These are phyloP conservation scores for Acromyrmex heyeri DNA, from an alignment of 1,140 invertebrate species.

Conservation along the genomic window DNA sequence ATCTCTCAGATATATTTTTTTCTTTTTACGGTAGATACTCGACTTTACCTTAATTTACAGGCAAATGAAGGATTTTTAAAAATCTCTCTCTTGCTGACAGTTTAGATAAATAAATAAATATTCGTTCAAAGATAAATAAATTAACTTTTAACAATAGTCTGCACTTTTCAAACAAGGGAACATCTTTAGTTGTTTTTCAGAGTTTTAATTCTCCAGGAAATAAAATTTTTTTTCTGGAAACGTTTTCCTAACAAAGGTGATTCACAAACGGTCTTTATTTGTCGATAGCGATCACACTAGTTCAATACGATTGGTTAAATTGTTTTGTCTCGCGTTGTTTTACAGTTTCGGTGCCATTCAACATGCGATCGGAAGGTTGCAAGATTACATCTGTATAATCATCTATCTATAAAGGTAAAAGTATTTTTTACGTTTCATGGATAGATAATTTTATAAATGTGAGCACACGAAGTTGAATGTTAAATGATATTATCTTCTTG, in stretches of 20 bases:
- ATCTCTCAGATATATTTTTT: slow-evolving; percentile 26
- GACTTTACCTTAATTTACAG: neutral
- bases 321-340: neutral
- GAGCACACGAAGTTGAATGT: neutral
- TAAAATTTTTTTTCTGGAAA: neutral
- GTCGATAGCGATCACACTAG: slow-evolving; percentile 7
- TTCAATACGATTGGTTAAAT: neutral
- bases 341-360: neutral
- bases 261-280: slow-evolving; percentile 1
- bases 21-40: neutral
- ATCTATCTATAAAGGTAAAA: too few relatives aligned
- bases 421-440: neutral
- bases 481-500: neutral
- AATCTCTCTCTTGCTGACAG: neutral
- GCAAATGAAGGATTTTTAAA: neutral
- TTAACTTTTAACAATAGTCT: slow-evolving; percentile 13
- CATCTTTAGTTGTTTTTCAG: neutral
- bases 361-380: neutral
- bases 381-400: neutral
- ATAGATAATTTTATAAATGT: neutral
- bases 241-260: neutral
- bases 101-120: slow-evolving; percentile 35
- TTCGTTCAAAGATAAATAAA: slow-evolving; percentile 5
- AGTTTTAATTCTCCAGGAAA: neutral
- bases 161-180: neutral